Evolutionary conservation across 2,888 invertebrate species (phyloP), one percentile per base, ranked within the genome.

Genomic region (Muscina levida): DNA sequence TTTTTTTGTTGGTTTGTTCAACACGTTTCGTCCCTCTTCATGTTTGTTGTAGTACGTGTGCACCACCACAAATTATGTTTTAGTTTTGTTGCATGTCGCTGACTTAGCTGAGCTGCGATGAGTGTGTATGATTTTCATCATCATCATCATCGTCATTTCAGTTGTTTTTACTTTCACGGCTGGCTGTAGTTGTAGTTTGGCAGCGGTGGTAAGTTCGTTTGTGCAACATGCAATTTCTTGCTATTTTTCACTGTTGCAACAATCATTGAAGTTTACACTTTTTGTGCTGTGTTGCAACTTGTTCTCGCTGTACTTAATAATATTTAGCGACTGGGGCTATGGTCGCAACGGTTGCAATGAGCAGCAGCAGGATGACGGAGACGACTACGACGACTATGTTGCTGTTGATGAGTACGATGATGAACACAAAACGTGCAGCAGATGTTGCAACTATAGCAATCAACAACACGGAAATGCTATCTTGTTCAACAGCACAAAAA

Each of bases 401-500:
- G 31, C 31, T 31, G 31, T 31, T 31, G 67, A 44, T 1, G 44
- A 46, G 15, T 51, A 74, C 70, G 70, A 78, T 77, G 56, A 66
- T 57, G 57, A 79, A 51, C 31, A 66, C 8, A 42, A 31, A 66
- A 78, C 73, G 70, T 79, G 78, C 73, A 79, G 70, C 74, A 79
- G 79, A 79, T 79, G 79, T 66, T 75, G 74, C 62, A 79, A 79
- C 74, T 72, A 42, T 44, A 66, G 74, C 74, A 79, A 79, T 74
- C 74, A 74, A 79, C 71, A 53, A 71, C 62, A 68, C 77, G 72
- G 77, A 72, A 71, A 71, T 77, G 72, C 68, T 77, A 37, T 71
- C 53, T 51, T 72, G 66, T 46, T 77, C 39, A 51, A 46, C 48
- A 62, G 62, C 26, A 67, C 48, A 66, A 66, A 71, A 46, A 31